These are phyloP conservation scores for Sylvilagus bachmani DNA, from an alignment of 2,113 vertebrate species.

Conservation along the genomic window DNA sequence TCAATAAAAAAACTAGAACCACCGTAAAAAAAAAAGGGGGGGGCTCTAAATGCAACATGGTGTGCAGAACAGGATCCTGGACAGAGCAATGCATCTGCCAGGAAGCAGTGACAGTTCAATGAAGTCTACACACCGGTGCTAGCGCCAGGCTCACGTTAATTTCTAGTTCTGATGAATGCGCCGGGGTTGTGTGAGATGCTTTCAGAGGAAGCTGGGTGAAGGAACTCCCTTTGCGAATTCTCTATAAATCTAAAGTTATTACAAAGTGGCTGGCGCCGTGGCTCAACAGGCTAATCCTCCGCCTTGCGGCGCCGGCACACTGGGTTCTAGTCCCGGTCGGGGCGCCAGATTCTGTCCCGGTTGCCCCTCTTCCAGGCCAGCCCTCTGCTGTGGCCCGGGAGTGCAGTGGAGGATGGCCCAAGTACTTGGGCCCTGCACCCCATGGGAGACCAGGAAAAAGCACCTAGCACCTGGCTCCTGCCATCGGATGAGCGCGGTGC, in stretches of 20 bases:
- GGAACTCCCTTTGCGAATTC: background rate
- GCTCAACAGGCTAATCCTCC: too few relatives aligned
- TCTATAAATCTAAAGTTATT: background rate
- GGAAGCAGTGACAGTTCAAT: background rate
- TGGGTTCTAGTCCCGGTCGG: too few relatives aligned
- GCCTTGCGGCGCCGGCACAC: too few relatives aligned
- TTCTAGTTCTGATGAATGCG: background rate
- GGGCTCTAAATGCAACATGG: background rate
- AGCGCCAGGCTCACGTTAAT: background rate
- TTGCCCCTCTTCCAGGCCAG: too few relatives aligned
- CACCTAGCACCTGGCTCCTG: too few relatives aligned
- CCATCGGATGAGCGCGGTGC: too few relatives aligned
- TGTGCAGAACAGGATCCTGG: background rate
- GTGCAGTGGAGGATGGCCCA: too few relatives aligned
- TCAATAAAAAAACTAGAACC: background rate
- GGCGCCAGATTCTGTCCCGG: too few relatives aligned
- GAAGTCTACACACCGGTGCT: background rate
- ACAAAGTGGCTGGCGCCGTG: too few relatives aligned
- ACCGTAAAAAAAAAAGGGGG: slow-evolving; percentile 31
- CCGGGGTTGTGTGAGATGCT: background rate
- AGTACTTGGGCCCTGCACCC: too few relatives aligned
- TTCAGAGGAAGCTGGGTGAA: background rate
- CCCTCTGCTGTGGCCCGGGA: too few relatives aligned
- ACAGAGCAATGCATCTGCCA: background rate
- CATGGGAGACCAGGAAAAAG: too few relatives aligned